These are phyloP conservation scores for Sebastes itinus DNA, from an alignment of 2,797 vertebrate genomes.

Conservation along the genomic window DNA sequence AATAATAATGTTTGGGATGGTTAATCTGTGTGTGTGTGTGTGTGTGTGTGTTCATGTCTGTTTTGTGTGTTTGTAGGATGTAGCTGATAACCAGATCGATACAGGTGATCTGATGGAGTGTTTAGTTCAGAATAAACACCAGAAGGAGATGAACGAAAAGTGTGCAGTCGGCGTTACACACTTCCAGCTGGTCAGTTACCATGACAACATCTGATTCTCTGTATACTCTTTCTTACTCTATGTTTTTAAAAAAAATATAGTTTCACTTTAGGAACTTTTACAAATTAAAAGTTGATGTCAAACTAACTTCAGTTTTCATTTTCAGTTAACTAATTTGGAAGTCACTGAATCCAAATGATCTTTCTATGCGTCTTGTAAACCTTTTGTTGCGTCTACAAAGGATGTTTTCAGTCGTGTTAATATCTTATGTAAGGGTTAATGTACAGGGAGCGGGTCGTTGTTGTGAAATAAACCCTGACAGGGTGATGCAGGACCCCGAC, in stretches of 20 bases:
- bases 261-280: not conserved
- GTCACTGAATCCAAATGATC: no score
- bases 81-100: slow-evolving; percentile 95
- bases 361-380: not conserved
- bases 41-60: not conserved
- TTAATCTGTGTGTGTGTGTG: not conserved
- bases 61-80: slow-evolving; percentile 80
- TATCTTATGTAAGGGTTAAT: not conserved
- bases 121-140: slow-evolving; percentile 95
- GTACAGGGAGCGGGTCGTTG: no score
- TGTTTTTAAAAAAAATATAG: no score
- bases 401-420: not conserved
- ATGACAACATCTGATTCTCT: not conserved
- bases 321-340: no score
- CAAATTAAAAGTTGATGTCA: not conserved
- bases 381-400: not conserved
- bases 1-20: not conserved
- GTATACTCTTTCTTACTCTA: not conserved
- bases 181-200: slow-evolving; percentile 93
- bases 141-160: slow-evolving; percentile 98
- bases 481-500: no score
- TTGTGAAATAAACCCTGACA: no score
- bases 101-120: slow-evolving; percentile 97
- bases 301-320: not conserved
- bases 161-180: slow-evolving; percentile 93